A percentile compares a stretch with the other conserved stretches of the same genome.
Evolutionary conservation across 2,797 vertebrate genomes (phyloP).

Genomic region (Poecilia velifera): DNA sequence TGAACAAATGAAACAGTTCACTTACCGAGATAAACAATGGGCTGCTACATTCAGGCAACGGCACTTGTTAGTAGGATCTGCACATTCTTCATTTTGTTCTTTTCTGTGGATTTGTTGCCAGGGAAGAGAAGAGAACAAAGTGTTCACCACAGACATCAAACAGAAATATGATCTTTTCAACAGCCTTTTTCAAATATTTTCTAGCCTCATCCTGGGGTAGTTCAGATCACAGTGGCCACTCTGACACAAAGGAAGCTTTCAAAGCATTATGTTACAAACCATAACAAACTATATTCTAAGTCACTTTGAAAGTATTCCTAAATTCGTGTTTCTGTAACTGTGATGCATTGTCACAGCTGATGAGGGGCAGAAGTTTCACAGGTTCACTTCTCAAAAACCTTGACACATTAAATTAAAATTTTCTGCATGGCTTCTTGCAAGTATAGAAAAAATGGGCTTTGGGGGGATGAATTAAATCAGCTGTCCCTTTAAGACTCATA

Average conservation of each 20-base stretch:
- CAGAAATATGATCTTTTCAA: constrained; percentile 14
- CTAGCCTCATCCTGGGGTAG: constrained; percentile 22
- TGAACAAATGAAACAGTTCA: constrained; percentile 18
- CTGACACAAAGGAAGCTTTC: constrained; percentile 7
- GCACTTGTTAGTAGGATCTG: constrained; percentile 8
- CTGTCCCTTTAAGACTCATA: constrained; percentile 38
- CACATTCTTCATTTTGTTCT: constrained; percentile 11
- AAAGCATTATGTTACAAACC: constrained; percentile 13
- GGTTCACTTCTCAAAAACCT: constrained; percentile 30
- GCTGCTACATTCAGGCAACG: neutral
- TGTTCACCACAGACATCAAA: constrained; percentile 4
- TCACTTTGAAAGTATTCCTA: constrained; percentile 14
- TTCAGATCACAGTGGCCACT: constrained; percentile 22
- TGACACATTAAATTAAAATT: constrained; percentile 36
- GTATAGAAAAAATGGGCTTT: constrained; percentile 3
- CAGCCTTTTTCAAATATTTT: constrained; percentile 13
- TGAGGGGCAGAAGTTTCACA: constrained; percentile 27
- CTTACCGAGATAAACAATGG: neutral
- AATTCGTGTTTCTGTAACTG: constrained; percentile 14
- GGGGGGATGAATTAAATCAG: constrained; percentile 24
- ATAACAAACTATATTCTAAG: constrained; percentile 1
- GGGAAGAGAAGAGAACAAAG: constrained; percentile 10
- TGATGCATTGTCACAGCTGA: constrained; percentile 7
- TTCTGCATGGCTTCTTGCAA: constrained; percentile 27
- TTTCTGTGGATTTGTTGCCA: constrained; percentile 3